phyloP scores from a whole-genome alignment of 2,888 invertebrate species.

The Strigamia crassipes region DNA sequence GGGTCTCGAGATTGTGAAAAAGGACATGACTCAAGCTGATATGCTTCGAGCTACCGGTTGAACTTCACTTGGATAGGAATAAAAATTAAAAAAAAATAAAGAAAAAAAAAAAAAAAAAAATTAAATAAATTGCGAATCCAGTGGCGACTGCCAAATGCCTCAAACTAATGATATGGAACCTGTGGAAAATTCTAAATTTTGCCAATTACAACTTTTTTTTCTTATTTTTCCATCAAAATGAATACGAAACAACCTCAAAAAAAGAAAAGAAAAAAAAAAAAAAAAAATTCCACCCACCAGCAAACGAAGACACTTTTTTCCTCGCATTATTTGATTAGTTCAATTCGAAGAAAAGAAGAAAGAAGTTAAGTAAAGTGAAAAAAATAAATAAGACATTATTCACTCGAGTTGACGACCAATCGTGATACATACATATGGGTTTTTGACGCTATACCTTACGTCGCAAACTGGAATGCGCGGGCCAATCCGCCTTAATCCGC shows the following conservation, averaged over 20 bases:
- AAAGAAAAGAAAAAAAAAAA: neutral
- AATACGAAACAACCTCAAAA: neutral
- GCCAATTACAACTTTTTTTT: neutral
- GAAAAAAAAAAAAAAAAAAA: neutral
- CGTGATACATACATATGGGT: neutral
- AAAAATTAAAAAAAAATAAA: neutral
- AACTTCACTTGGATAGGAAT: neutral
- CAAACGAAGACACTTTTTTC: neutral
- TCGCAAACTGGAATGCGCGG: neutral
- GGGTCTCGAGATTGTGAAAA: slow-evolving; percentile 23
- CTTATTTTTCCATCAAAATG: slow-evolving; percentile 1
- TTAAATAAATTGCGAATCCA: neutral
- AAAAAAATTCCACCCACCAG: neutral
- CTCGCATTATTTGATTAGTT: neutral
- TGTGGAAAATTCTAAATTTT: slow-evolving; percentile 24
- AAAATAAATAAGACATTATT: slow-evolving; percentile 12
- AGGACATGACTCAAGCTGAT: slow-evolving; percentile 42
- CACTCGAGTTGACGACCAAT: neutral
- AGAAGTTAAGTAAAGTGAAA: neutral
- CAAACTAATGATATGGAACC: neutral
- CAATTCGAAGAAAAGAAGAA: neutral
- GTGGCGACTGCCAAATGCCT: neutral
- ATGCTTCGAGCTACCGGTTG: slow-evolving; percentile 28
- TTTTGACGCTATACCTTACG: neutral
- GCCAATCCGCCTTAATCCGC: slow-evolving; percentile 4